These are phyloP conservation scores for Pteronura brasiliensis DNA, from an alignment of 2,113 vertebrate species.

Conservation along the genomic window DNA sequence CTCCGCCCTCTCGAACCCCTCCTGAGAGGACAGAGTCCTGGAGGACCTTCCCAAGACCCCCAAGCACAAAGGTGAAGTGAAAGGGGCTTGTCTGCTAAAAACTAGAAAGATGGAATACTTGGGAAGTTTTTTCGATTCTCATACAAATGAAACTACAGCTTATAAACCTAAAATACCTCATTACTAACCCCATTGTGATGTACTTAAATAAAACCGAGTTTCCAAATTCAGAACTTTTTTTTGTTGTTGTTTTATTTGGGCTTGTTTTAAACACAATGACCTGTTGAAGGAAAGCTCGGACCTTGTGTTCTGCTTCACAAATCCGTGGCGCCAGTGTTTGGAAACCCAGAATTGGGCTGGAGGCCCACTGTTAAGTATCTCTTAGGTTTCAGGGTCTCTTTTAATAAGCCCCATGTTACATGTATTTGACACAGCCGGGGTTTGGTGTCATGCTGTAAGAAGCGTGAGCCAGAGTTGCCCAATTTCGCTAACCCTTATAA, in stretches of 20 bases:
- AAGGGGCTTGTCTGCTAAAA: neutral
- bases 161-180: neutral
- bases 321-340: neutral
- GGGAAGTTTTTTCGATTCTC: neutral
- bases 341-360: neutral
- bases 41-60: neutral
- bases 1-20: neutral
- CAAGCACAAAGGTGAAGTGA: neutral
- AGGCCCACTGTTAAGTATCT: neutral
- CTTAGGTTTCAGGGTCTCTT: neutral
- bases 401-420: neutral
- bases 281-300: neutral
- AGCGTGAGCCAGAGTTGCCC: neutral
- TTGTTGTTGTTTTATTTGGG: neutral
- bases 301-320: fast-evolving
- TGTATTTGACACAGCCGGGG: neutral
- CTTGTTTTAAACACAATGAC: neutral
- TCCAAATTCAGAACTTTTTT: neutral
- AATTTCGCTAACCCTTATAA: neutral
- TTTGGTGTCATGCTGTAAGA: neutral
- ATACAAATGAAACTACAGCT: neutral
- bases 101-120: neutral
- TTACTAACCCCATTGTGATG: neutral
- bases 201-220: neutral
- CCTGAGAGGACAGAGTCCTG: neutral